phyloP scores from a whole-genome alignment of 2,113 vertebrate genomes.

The Trachemys scripta region DNA sequence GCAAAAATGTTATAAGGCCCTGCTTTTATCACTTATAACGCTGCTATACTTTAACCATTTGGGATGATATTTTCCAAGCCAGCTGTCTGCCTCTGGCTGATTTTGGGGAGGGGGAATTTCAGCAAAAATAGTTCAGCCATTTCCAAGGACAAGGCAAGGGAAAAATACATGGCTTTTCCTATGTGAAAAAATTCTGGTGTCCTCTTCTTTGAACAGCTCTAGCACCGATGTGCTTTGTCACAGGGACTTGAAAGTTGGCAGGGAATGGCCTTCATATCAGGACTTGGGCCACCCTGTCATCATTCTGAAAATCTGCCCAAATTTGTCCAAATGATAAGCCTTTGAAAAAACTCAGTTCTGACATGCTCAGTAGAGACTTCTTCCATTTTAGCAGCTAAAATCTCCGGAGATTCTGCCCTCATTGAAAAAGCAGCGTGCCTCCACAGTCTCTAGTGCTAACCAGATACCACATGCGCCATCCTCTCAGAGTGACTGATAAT shows the following conservation, averaged over 20 bases:
- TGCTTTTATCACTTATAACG: slow-evolving; percentile 26
- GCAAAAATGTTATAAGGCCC: neutral
- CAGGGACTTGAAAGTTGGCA: neutral
- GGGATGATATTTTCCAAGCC: slow-evolving; percentile 13
- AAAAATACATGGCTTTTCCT: neutral
- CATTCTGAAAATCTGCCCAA: neutral
- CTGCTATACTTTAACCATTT: slow-evolving; percentile 32
- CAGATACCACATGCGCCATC: neutral
- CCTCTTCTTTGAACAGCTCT: neutral
- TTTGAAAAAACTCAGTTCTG: neutral
- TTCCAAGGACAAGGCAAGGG: neutral
- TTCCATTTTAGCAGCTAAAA: neutral
- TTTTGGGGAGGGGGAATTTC: neutral
- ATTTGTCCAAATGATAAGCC: neutral
- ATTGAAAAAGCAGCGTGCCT: too few relatives aligned
- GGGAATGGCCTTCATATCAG: too few relatives aligned
- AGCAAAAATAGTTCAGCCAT: neutral
- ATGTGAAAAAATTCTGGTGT: neutral
- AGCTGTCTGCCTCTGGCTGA: neutral
- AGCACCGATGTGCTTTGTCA: neutral
- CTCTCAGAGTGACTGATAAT: accelerated
- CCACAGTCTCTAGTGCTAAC: too few relatives aligned
- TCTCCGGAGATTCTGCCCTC: neutral
- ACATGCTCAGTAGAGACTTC: neutral
- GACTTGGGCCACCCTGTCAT: too few relatives aligned